Base-by-base conservation (phyloP, 2,888 invertebrate species). In the Pristionchus mayeri region DNA sequence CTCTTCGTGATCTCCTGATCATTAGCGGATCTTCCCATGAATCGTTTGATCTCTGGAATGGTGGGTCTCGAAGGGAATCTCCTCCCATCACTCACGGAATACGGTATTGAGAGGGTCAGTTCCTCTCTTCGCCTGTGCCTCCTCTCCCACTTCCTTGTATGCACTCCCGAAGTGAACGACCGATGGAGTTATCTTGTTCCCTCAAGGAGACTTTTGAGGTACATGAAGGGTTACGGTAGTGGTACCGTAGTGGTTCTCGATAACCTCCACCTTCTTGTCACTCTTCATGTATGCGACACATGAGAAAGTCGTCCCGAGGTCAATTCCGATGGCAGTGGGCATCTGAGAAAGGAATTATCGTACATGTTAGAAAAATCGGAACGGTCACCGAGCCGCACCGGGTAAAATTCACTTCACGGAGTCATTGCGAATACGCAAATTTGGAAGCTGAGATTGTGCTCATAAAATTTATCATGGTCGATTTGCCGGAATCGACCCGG, bases 261-360 rank as follows among this genome's bases (percentile, higher is more conserved):
- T n/a, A n/a, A n/a, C n/a, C n/a, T n/a, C n/a, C n/a, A 94, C 94
- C 89, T 94, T 94, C 37, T n/a, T 24, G 50, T 94, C 94, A 90
- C 94, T 93, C 89, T 93, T 93, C 89, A 94, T 94, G 91, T 90
- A 90, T 85, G 91, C 91, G 30, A 92, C 92, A 80, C 91, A 92
- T n/a, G n/a, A n/a, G n/a, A n/a, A n/a, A n/a, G n/a, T n/a, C n/a
- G n/a, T n/a, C n/a, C n/a, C n/a, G n/a, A 93, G 87, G 89, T 93
- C 93, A 81, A 93, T 93, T 83, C 92, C 91, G 81, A 92, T 88
- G 21, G 92, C 92, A 86, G 88, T 88, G 57, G 85, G 86, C 86
- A 89, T 90, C 67, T 67, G 34, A 37, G 21, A 67, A 7, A 1
- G 21, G 16, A 27, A 67, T 67, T 67, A 37, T 21, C n/a, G n/a